These are phyloP conservation scores for Cygnus atratus DNA, from an alignment of 2,113 vertebrate genomes.

Conservation along the genomic window DNA sequence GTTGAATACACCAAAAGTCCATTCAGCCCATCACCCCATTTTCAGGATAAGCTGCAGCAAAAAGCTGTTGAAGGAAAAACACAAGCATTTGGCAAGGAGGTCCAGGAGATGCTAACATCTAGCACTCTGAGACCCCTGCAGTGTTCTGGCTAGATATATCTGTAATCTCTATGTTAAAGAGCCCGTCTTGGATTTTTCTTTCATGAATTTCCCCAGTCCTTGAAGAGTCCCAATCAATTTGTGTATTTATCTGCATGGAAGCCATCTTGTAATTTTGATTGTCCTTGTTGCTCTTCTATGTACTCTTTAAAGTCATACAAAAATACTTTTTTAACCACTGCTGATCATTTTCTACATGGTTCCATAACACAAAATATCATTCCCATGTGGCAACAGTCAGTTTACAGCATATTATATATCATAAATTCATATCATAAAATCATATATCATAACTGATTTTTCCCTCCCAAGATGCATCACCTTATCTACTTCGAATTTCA, in stretches of 20 bases:
- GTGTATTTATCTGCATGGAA: background rate
- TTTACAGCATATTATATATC: background rate
- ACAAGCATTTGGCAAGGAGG: background rate
- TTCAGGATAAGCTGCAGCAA: background rate
- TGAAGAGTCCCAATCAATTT: background rate
- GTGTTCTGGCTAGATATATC: background rate
- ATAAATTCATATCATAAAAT: no score
- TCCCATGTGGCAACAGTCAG: rapidly evolving
- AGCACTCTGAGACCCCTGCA: background rate
- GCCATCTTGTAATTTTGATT: background rate
- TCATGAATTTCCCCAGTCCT: background rate
- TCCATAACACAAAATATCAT: background rate
- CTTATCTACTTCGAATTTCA: background rate
- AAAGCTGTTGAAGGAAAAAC: background rate
- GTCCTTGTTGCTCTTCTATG: background rate
- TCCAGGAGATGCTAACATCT: background rate
- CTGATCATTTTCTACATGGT: background rate
- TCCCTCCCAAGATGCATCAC: rapidly evolving
- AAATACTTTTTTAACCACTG: background rate
- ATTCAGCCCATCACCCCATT: background rate
- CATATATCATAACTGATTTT: background rate
- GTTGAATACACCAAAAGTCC: background rate
- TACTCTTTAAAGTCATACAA: background rate
- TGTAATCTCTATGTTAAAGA: background rate
- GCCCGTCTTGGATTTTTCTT: background rate